A percentile compares a stretch with the other conserved stretches of the same genome.
phyloP scores from a whole-genome alignment of 2,888 invertebrate genomes.

The Chesias legatella region DNA sequence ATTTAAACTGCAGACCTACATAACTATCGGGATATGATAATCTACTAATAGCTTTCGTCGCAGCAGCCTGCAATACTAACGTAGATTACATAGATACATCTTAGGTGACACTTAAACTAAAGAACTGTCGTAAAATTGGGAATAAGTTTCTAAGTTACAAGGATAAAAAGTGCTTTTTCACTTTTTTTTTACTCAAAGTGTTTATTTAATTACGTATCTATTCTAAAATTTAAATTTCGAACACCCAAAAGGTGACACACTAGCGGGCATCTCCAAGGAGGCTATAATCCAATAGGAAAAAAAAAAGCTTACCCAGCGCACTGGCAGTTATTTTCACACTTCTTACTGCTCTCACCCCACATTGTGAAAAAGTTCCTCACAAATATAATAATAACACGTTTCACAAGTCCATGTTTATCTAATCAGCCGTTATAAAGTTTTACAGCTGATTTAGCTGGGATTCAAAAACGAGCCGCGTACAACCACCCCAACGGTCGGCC shows the following conservation, averaged over 20 bases:
- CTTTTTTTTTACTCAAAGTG: too few species aligned
- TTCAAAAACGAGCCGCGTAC: background rate
- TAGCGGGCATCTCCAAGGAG: slow-evolving; percentile 6
- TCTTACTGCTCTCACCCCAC: slow-evolving; percentile 67
- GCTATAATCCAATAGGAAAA: slow-evolving; percentile 3
- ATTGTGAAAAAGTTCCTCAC: slow-evolving; percentile 47
- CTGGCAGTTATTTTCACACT: slow-evolving; percentile 68
- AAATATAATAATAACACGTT: slow-evolving; percentile 43
- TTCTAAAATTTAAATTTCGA: slow-evolving; percentile 7
- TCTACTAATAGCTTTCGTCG: too few species aligned
- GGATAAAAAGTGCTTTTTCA: too few species aligned
- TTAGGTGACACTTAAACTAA: too few species aligned
- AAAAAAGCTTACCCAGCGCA: slow-evolving; percentile 63
- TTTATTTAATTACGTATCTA: too few species aligned
- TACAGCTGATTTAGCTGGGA: slow-evolving; percentile 20
- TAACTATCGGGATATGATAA: too few species aligned
- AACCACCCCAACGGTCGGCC: slow-evolving; percentile 14
- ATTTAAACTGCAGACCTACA: too few species aligned
- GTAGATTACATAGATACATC: too few species aligned
- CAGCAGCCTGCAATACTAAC: too few species aligned
- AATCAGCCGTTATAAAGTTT: slow-evolving; percentile 35
- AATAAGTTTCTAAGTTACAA: too few species aligned
- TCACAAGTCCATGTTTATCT: slow-evolving; percentile 54
- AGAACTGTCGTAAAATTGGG: too few species aligned
- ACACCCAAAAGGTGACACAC: background rate